Evolutionary conservation across 2,113 vertebrate genomes (phyloP).

Genomic region (Malurus alboscapulatus): DNA sequence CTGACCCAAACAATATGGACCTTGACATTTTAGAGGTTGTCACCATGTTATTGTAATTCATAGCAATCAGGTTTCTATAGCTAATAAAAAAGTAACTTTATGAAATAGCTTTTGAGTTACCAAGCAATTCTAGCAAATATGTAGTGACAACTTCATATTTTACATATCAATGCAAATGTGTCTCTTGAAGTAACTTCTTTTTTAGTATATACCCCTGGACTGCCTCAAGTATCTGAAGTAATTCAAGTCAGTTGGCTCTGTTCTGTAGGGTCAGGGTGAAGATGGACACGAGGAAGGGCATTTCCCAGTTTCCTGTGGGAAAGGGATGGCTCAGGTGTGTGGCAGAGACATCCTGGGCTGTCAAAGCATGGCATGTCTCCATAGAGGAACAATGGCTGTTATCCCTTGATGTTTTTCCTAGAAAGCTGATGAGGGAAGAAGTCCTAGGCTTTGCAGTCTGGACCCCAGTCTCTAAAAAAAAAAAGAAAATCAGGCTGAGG

Average conservation of each 20-base stretch:
- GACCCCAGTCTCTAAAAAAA: background rate
- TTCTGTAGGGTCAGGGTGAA: background rate
- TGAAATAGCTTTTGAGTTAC: background rate
- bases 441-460: background rate
- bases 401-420: background rate
- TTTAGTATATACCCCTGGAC: background rate
- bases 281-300: background rate
- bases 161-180: background rate
- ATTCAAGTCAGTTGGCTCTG: background rate
- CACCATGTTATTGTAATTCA: background rate
- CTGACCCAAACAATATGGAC: background rate
- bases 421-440: background rate
- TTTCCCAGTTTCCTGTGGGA: background rate
- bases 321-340: background rate
- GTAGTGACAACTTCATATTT: background rate
- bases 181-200: background rate
- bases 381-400: accelerated
- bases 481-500: background rate
- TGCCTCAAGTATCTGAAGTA: background rate
- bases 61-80: background rate
- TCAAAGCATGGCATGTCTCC: background rate
- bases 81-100: background rate
- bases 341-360: background rate
- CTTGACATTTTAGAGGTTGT: background rate
- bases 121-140: background rate